Evolutionary conservation across 2,797 vertebrate species (phyloP), one percentile per base, ranked within the genome.

Genomic region (Valencia hispanica): DNA sequence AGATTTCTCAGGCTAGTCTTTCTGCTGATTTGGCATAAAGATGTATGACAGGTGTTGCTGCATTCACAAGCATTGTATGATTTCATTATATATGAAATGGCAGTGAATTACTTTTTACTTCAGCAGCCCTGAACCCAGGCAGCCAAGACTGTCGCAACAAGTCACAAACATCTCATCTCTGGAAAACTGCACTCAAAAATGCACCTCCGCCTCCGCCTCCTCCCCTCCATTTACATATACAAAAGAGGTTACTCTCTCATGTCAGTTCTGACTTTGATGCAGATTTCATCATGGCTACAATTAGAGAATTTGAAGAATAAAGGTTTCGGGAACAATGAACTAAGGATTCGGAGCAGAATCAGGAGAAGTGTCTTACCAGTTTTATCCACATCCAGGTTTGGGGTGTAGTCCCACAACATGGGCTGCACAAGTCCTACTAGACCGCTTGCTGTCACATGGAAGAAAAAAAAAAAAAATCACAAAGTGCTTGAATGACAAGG

Each of bases 361-460:
- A 17, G 30, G 22, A 7, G 5, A 39, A 53, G 48, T 15, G 11
- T 69, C 65, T 79, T 94, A 99, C 98, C 96, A 79, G 96, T 98
- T 87, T 77, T 78, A 0, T 94, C 89, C 77, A 98, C 95, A 0
- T 98, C 93, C 47, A 99, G 92, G 87, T 95, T 89, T 0, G 96
- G 94, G 36, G 88, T 91, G 36, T 99, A 99, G 93, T 99, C 97
- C 98, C 98, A 99, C 86, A 99, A 88, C 97, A 99, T 98, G 0
- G 95, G 96, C 88, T 99, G 96, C 85, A 97, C 95, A 1, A 98
- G 92, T 77, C 96, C 95, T 0, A 96, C 94, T 3, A 99, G 86
- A 36, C 96, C 96, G 0, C 97, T 98, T 0, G 91, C 97, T 98
- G 93, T 76, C 82, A 79, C 68, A 63, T 25, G 15, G 43, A 18